Base-by-base conservation (phyloP, 2,797 vertebrate genomes). In the Melanotaenia trifasciata region DNA sequence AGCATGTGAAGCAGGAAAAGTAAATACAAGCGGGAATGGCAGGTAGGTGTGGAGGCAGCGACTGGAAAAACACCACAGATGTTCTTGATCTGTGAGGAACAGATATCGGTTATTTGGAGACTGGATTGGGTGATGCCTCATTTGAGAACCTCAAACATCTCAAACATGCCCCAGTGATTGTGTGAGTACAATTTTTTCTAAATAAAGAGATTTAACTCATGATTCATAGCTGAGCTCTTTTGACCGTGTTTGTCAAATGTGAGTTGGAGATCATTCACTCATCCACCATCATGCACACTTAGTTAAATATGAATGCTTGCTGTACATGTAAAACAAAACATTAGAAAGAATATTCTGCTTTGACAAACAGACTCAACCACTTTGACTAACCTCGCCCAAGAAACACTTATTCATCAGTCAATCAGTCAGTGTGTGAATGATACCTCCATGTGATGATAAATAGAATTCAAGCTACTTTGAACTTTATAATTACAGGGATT, bases 401-500 rank as follows among this genome's bases (percentile, higher is more conserved):
- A 82, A 81, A 85, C 67, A 66, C 35, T 70, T 70, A 84, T 68
- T 58, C 74, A 84, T 85, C 78, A 74, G 35, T 45, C 33, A 72
- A 77, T 87, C 78, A 84, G 70, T 70, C 58, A 72, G 38, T 30
- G 66, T 64, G 61, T 69, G 64, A 86, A 75, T 30, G 80, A 88
- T 74, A 72, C 71, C 76, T 72, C 69, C 58, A 24, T 76, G 84
- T 80, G 75, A 81, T 90, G 89, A 92, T 88, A 75, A 90, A 87
- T 85, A 64, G 78, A 81, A 75, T 32, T 72, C 67, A 72, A 70
- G 71, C 79, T 63, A 56, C 60, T 63, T 72, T 78, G 77, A 85
- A 83, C 80, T 80, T 85, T 68, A 72, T 92, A 92, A 93, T 93
- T 88, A 92, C 76, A 75, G 71, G 84, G 76, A 93, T 93, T 84